Base-by-base conservation (phyloP, 2,113 vertebrate species). In the Hemichromis elongatus region DNA sequence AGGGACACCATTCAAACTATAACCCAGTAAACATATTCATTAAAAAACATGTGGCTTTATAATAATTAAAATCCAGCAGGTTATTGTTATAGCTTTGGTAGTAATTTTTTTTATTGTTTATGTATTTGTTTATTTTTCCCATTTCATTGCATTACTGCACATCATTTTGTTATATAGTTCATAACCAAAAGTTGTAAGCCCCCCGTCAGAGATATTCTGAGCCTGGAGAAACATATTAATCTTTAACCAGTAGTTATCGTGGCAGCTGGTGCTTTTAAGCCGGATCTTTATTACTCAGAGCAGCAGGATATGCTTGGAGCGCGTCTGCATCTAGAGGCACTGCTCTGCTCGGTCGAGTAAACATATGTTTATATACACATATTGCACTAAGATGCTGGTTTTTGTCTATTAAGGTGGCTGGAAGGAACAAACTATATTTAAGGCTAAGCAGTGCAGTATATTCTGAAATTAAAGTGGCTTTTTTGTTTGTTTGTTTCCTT, bases 191-290 rank as follows among this genome's bases (percentile, higher is more conserved):
- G 68, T 82, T 90, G 63, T 80, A 78, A 80, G 50, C 55, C 63
- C 57, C 79, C 53, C 73, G 8, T 88, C 78, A 66, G 40, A 85
- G 85, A 57, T 77, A 84, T 89, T 78, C 70, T 54, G 16, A 84
- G 83, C 83, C 80, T 86, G 53, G 88, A 89, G 89, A 91, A 94
- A 86, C 61, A 89, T 82, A 92, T 96, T 96, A 96, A 96, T 96
- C 83, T 96, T 96, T 96, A 96, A 96, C 96, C 80, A 89, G 82
- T 84, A 80, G 75, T 86, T 87, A 61, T 86, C 86, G 89, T 89
- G 85, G 87, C 86, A 94, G 86, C 87, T 59, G 52, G 86, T 85
- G 90, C 92, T 93, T 95, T 95, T 92, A 94, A 91, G 92, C 86
- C 79, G 78, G 88, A 86, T 92, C 85, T 92, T 94, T 93, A 92